phyloP scores from a whole-genome alignment of 2,113 vertebrate species.

The zebrafish (Danio rerio) region DNA sequence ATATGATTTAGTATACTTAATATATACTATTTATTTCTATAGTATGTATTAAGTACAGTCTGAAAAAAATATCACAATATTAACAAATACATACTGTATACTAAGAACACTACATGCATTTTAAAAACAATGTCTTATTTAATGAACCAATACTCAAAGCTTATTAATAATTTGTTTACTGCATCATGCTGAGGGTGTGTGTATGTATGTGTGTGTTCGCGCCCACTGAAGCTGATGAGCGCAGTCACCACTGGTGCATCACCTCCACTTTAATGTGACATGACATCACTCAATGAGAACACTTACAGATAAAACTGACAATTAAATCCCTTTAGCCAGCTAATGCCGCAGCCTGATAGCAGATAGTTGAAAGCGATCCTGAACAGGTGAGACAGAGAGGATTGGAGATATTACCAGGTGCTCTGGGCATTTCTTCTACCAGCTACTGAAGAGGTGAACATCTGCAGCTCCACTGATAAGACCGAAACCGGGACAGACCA shows the following conservation, averaged over 20 bases:
- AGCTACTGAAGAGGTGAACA: constrained; percentile 58
- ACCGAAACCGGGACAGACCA: constrained; percentile 62
- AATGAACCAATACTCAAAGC: no score
- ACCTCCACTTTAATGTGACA: constrained; percentile 23
- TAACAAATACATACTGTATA: no score
- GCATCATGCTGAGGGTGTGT: not conserved
- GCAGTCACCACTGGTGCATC: not conserved
- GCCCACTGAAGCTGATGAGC: not conserved
- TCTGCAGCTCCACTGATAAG: constrained; percentile 71
- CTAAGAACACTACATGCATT: no score
- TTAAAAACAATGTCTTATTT: no score
- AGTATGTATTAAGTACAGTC: not conserved
- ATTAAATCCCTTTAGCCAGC: constrained; percentile 34
- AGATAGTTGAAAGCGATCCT: not conserved
- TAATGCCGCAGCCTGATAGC: constrained; percentile 1
- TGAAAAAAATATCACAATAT: not conserved
- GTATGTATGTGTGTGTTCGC: no score
- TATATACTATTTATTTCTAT: no score
- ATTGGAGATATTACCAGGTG: not conserved
- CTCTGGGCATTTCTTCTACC: constrained; percentile 48
- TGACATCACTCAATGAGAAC: not conserved
- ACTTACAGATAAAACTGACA: constrained; percentile 33
- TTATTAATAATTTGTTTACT: no score
- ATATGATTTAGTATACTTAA: not conserved
- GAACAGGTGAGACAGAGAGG: not conserved